Conservation (phyloP, 2,888 invertebrate species). For the Lobophora halterata region DNA sequence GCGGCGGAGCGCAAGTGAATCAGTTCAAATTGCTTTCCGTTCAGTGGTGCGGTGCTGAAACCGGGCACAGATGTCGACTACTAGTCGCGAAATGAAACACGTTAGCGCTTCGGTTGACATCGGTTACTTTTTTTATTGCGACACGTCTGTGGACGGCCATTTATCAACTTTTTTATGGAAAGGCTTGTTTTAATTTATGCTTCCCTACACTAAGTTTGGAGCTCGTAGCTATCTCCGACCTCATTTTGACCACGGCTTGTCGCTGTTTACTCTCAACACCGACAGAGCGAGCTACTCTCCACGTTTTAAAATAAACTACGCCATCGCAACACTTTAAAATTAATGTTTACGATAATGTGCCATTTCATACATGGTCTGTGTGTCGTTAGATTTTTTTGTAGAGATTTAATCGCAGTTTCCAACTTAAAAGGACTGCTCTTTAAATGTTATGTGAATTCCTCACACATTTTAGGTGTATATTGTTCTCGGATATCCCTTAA, state of each 20-base stretch:
- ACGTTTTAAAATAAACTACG: conserved; percentile 48
- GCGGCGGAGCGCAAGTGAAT: conserved; percentile 26
- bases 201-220: conserved; percentile 70
- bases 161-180: conserved; percentile 79
- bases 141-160: conserved; percentile 72
- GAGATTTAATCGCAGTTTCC: conserved; percentile 25
- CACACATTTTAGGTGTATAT: conserved; percentile 18
- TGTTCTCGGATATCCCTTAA: conserved; percentile 17
- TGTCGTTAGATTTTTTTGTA: conserved; percentile 29
- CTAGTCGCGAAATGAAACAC: conserved; percentile 72
- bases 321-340: conserved; percentile 36
- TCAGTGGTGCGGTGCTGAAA: conserved; percentile 50
- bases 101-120: conserved; percentile 70
- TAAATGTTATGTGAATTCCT: conserved; percentile 22
- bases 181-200: conserved; percentile 79
- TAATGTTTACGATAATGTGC: conserved; percentile 43
- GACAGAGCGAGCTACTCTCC: conserved; percentile 45
- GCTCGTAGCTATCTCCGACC: conserved; percentile 68
- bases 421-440: conserved; percentile 19
- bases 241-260: conserved; percentile 67
- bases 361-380: conserved; percentile 34
- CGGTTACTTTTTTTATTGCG: conserved; percentile 70
- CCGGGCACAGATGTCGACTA: conserved; percentile 68
- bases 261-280: conserved; percentile 52
- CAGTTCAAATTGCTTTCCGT: conserved; percentile 37